Evolutionary conservation across 2,888 invertebrate genomes (phyloP), one percentile per base, ranked within the genome.

Genomic region (Hyalella azteca): DNA sequence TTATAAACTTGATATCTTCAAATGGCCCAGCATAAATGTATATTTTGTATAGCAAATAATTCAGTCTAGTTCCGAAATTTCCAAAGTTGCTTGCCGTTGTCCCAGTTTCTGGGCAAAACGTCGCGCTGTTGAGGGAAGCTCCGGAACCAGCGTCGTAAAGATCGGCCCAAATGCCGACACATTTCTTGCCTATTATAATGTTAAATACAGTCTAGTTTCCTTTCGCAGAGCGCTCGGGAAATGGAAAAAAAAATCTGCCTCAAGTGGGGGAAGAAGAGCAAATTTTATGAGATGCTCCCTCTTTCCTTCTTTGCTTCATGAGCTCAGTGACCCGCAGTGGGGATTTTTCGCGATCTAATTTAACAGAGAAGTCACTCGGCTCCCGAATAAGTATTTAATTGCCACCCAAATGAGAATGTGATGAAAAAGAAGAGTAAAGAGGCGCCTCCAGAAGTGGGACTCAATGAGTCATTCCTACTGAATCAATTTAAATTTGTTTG

Each of bases 361-460:
- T 66, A 66, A 66, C 66, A 32, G 66, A 66, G 29, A 15, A 36
- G 66, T 39, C 66, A 66, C 36, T 66, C 19, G 36, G 66, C 19
- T 66, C 66, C 29, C 32, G 66, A 32, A 66, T 66, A n/a, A 66
- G 66, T 66, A 66, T 66, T 29, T 66, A 66, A 66, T 66, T 66
- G 66, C 66, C 19, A 19, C 29, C 66, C 66, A 36, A 66, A 66
- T 66, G 29, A 66, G 66, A 36, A 66, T 13, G 36, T n/a, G 19
- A 36, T 29, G 19, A 66, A 66, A 66, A 26, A 22, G 13, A 54
- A 54, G 54, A 54, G 29, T 54, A 29, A 54, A 54, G 54, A 54
- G 54, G 29, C 54, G 54, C 29, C 54, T 54, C 49, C n/a, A 13
- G 26, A 22, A 9, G 26, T 29, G 11, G 54, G 54, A 26, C 54